A percentile compares a stretch with the other conserved stretches of the same genome.
These are phyloP conservation scores for Micrasema minimum DNA, from an alignment of 1,140 invertebrate species.

Conservation along the genomic window DNA sequence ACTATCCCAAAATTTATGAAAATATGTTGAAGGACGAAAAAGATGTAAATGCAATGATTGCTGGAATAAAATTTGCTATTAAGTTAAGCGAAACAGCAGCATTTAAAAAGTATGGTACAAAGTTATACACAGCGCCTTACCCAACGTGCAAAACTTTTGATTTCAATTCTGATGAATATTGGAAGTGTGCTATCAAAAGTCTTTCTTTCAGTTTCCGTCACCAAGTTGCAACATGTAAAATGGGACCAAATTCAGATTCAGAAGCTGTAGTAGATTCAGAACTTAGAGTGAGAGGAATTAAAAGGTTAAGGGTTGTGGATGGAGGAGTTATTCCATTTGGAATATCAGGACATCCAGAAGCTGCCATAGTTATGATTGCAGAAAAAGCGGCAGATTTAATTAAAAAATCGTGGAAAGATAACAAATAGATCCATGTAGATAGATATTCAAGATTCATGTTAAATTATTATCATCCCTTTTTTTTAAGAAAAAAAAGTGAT, in stretches of 20 bases:
- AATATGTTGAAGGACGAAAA: conserved; percentile 76
- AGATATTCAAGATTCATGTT: no score
- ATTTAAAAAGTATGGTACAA: conserved; percentile 70
- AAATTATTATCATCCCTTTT: no score
- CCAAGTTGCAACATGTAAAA: conserved; percentile 77
- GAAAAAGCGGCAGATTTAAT: conserved; percentile 89
- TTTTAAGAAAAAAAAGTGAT: no score
- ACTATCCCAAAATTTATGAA: conserved; percentile 78
- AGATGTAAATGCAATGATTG: conserved; percentile 75
- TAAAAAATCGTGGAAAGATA: conserved; percentile 68
- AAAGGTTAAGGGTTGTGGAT: conserved; percentile 79
- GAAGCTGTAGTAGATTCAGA: conserved; percentile 79
- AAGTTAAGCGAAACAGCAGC: conserved; percentile 70
- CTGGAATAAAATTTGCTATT: conserved; percentile 73
- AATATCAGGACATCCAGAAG: conserved; percentile 78
- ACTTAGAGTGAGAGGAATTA: conserved; percentile 76
- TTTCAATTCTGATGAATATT: conserved; percentile 75
- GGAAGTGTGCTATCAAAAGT: conserved; percentile 77
- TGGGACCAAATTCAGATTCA: conserved; percentile 76
- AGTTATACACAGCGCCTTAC: conserved; percentile 67
- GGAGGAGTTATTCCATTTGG: conserved; percentile 80
- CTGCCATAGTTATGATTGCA: conserved; percentile 84
- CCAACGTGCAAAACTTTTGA: conserved; percentile 68
- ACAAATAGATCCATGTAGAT: no score
- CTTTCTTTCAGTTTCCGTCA: conserved; percentile 75